Conservation (phyloP, 2,797 vertebrate species). For the Selene dorsalis region DNA sequence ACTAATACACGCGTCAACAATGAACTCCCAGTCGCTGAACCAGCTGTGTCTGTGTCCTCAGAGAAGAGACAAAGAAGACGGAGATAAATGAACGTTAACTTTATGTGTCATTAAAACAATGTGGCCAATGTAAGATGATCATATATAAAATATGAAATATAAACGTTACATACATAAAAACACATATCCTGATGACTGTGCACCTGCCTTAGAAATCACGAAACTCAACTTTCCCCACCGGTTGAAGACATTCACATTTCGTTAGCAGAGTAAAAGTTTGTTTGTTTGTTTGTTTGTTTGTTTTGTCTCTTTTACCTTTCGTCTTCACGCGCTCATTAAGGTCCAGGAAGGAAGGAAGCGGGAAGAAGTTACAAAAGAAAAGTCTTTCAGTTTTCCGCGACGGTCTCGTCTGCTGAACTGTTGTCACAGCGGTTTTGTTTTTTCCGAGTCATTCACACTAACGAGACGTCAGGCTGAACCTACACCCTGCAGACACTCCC, state of each 20-base stretch:
- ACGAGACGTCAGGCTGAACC: conserved; percentile 57
- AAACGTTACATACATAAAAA: neutral
- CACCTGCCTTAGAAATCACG: conserved; percentile 56
- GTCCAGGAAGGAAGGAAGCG: conserved; percentile 30
- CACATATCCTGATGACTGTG: neutral
- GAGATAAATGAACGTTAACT: conserved; percentile 10
- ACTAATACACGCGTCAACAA: conserved; percentile 67
- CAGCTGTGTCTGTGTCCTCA: conserved; percentile 26
- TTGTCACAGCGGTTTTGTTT: conserved; percentile 29
- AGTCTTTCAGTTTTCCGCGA: conserved; percentile 36
- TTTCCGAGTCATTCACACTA: conserved; percentile 51
- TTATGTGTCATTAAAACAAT: neutral
- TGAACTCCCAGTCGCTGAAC: conserved; percentile 75
- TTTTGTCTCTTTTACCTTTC: conserved; percentile 65
- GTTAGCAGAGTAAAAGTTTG: neutral
- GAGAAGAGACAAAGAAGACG: conserved; percentile 27
- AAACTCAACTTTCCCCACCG: neutral
- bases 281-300: neutral
- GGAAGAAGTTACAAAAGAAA: conserved; percentile 45
- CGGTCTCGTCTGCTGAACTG: conserved; percentile 51
- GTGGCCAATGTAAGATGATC: neutral
- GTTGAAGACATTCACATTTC: neutral
- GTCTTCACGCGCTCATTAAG: conserved; percentile 68
- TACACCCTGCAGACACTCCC: conserved; percentile 67
- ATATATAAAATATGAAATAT: neutral